These are phyloP conservation scores for Steromphala cineraria DNA, from an alignment of 2,888 invertebrate genomes.

Conservation along the genomic window DNA sequence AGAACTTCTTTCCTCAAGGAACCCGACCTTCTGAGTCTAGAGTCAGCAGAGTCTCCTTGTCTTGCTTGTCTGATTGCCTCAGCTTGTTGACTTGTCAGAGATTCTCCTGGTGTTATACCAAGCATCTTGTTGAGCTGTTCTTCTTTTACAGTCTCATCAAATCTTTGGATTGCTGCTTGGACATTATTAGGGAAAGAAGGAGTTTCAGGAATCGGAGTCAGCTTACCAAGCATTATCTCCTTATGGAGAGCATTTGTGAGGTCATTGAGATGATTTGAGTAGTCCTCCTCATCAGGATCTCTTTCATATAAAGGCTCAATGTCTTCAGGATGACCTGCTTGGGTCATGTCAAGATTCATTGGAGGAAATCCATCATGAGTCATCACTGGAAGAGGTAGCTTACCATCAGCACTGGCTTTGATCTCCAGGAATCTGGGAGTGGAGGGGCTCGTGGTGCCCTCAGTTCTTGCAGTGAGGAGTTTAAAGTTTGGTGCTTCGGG, in stretches of 20 bases:
- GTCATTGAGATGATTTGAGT: conserved; percentile 11
- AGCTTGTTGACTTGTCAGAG: conserved; percentile 5
- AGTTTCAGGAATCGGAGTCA: conserved; percentile 63
- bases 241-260: conserved; percentile 39
- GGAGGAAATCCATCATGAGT: conserved; percentile 60
- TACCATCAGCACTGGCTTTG: conserved; percentile 29
- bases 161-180: conserved; percentile 55
- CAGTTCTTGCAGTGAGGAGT: not conserved
- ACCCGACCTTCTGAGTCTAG: conserved; percentile 7
- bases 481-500: conserved; percentile 3
- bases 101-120: conserved; percentile 44
- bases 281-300: conserved; percentile 31
- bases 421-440: conserved; percentile 59
- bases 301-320: not conserved
- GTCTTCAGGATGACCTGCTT: not conserved
- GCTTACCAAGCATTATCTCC: conserved; percentile 50
- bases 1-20: conserved; percentile 11
- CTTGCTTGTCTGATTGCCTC: not conserved
- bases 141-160: conserved; percentile 56
- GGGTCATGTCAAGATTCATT: conserved; percentile 65
- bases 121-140: conserved; percentile 51
- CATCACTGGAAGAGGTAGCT: conserved; percentile 40
- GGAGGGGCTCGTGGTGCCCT: conserved; percentile 2
- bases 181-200: conserved; percentile 56
- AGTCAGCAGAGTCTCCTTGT: not conserved